Evolutionary conservation across 1,140 invertebrate genomes (phyloP), one percentile per base, ranked within the genome.

Genomic region (Philaenus spumarius): DNA sequence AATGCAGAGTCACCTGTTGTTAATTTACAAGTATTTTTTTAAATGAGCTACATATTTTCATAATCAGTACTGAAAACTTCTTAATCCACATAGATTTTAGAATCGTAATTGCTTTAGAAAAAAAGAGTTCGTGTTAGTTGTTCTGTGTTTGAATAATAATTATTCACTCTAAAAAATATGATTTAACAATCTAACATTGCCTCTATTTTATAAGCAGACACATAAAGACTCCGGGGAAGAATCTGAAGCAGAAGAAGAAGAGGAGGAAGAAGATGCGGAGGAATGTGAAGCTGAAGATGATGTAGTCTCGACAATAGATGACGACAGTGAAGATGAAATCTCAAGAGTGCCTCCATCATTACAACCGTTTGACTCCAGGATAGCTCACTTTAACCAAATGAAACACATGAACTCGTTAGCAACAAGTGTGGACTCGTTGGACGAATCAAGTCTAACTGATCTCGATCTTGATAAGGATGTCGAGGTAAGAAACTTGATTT

Each of bases 261-360:
- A 59, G 14, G 57, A 59, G 17, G 39, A 19, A 5, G 57, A 40
- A 24, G 57, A 59, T 12, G 48, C 52, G 2, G 35, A 52, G 23
- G 57, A 39, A 19, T 47, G 15, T 51, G 81, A 79, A 59, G 78
- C 80, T 61, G 73, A 81, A 59, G 80, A 80, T 66, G 80, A 81
- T 43, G 57, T 72, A 12, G 71, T 74, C 24, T 67, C 73, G 2
- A 69, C 66, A 11, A 40, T 55, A 40, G 35, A 45, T 57, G 53
- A 52, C 47, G 50, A 62, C 17, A 57, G 58, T 55, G 59, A 64
- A 15, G 52, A 51, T 35, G 56, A 64, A 40, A 48, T 59, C 6
- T 57, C 37, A 19, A 61, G 24, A 58, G 56, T 65, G 12, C 58
- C 58, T 17, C 55, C 62, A 3, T 57, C 50, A 0, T 34, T 62